Evolutionary conservation across 2,797 vertebrate genomes (phyloP).

Genomic region (Myiothlypis chrysogaster): DNA sequence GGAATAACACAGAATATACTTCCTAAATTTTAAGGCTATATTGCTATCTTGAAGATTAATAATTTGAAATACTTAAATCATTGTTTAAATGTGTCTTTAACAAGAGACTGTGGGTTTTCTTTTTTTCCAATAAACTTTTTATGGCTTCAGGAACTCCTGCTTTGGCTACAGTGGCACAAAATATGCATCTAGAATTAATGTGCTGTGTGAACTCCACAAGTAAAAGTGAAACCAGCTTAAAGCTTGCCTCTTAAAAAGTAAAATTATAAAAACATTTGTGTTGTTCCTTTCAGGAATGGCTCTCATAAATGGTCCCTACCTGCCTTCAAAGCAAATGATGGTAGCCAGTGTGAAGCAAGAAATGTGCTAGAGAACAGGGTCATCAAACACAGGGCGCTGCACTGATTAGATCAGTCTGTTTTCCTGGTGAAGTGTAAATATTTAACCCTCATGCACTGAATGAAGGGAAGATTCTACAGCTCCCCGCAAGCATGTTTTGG

Average conservation of each 20-base stretch:
- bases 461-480: not conserved
- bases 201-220: not conserved
- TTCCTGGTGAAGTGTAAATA: not conserved
- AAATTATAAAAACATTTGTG: not conserved
- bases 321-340: not conserved
- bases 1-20: not conserved
- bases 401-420: not conserved
- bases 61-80: not conserved
- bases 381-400: not conserved
- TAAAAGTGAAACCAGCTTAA: not conserved
- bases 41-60: not conserved
- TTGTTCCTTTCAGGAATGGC: not conserved
- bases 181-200: not conserved
- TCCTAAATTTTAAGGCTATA: not conserved
- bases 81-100: not conserved
- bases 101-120: not conserved
- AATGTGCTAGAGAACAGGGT: not conserved
- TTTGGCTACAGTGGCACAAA: not conserved
- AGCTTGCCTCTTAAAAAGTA: not conserved
- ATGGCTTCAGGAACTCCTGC: accelerated
- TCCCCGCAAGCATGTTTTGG: not conserved
- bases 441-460: not conserved
- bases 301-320: not conserved
- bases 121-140: not conserved
- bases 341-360: not conserved